Conservation (phyloP, 2,797 vertebrate genomes). For the Neoniphon sammara region DNA sequence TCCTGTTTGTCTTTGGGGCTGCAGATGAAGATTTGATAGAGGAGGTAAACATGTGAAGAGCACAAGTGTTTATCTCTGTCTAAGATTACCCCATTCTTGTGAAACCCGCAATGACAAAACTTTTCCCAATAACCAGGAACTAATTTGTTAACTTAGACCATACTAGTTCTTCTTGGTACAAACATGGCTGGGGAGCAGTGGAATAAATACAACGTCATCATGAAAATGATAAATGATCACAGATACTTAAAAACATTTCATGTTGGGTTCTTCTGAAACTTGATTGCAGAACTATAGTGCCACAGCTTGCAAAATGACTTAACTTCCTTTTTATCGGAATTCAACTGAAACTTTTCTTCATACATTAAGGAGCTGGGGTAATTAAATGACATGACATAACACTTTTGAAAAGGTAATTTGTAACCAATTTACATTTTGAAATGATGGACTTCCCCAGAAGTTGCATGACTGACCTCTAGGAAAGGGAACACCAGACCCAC, state of each 20-base stretch:
- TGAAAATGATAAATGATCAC: too few relatives aligned
- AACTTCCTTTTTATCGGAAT: too few relatives aligned
- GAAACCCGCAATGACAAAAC: neutral
- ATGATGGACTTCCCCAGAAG: neutral
- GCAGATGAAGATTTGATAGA: slow-evolving; percentile 1
- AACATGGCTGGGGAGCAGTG: neutral
- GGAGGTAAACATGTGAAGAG: slow-evolving; percentile 42
- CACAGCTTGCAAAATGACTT: too few relatives aligned
- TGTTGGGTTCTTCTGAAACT: too few relatives aligned
- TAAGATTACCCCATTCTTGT: neutral
- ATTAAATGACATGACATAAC: neutral
- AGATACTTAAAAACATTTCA: too few relatives aligned
- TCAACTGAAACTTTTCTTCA: too few relatives aligned
- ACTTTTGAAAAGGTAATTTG: slow-evolving; percentile 16
- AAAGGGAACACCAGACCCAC: slow-evolving; percentile 94
- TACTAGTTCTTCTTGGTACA: neutral
- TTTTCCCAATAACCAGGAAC: neutral
- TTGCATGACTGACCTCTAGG: slow-evolving; percentile 84
- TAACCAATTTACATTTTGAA: neutral
- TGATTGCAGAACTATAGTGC: too few relatives aligned
- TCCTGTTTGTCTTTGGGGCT: slow-evolving; percentile 37
- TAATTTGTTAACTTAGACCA: neutral
- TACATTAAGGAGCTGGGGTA: too few relatives aligned
- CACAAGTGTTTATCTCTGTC: slow-evolving; percentile 15
- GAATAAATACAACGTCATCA: neutral